phyloP scores from a whole-genome alignment of 2,113 vertebrate species.

The Hypomesus transpacificus region DNA sequence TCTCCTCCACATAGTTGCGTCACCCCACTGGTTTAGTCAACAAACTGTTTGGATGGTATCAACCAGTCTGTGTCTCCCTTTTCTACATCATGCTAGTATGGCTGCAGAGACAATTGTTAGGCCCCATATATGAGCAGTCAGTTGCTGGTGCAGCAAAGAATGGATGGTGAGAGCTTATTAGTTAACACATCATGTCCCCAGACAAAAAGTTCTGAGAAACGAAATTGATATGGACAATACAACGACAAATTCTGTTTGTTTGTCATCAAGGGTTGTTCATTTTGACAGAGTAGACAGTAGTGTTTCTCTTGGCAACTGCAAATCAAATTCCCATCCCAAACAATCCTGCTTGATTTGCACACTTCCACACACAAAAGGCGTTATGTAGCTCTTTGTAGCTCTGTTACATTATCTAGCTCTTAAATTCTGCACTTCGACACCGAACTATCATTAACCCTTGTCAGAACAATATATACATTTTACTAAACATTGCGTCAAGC shows the following conservation, averaged over 20 bases:
- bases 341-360: too few species aligned
- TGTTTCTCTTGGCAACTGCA: constrained; percentile 8
- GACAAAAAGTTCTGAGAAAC: too few species aligned
- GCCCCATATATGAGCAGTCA: constrained; percentile 56
- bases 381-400: too few species aligned
- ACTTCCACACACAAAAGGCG: too few species aligned
- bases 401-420: too few species aligned
- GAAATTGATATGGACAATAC: too few species aligned
- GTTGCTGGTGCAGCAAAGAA: constrained; percentile 54
- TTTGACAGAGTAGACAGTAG: neutral
- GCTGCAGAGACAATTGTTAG: constrained; percentile 13
- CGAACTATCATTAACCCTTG: too few species aligned
- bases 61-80: constrained; percentile 2
- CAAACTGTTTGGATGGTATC: constrained; percentile 28
- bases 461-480: constrained; percentile 11
- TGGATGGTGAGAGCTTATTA: constrained; percentile 59
- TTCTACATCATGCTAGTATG: neutral
- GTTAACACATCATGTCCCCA: constrained; percentile 46
- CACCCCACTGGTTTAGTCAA: constrained; percentile 20
- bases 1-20: constrained; percentile 55
- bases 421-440: too few species aligned
- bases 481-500: constrained; percentile 42
- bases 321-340: neutral
- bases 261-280: too few species aligned
- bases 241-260: too few species aligned